Percentiles rank a stretch among this genome's conserved stretches.
Conservation (phyloP, 2,888 invertebrate species). For the Leptothorax acervorum region DNA sequence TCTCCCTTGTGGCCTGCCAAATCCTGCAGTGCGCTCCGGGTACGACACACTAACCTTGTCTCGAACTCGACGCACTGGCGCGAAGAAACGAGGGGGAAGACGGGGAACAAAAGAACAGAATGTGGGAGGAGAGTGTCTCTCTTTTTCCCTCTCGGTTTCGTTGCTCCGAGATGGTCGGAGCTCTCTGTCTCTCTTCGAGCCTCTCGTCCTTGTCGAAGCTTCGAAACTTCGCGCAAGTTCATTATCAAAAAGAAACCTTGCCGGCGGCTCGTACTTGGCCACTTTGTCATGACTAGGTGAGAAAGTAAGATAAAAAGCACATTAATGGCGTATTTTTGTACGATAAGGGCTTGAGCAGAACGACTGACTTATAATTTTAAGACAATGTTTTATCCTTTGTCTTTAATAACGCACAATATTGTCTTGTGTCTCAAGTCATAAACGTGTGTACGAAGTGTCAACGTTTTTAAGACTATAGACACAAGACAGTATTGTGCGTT, state of each 20-base stretch:
- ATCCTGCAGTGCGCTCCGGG: constrained; percentile 68
- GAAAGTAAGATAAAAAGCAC: background rate
- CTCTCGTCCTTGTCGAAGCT: constrained; percentile 54
- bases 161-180: constrained; percentile 60
- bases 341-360: background rate
- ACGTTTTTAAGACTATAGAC: too few relatives aligned
- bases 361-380: too few relatives aligned
- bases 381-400: too few relatives aligned
- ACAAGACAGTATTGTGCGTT: too few relatives aligned
- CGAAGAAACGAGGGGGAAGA: constrained; percentile 18
- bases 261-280: constrained; percentile 56
- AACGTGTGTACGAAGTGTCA: too few relatives aligned
- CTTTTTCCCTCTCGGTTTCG: constrained; percentile 59
- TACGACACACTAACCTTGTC: constrained; percentile 82
- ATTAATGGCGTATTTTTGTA: background rate
- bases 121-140: background rate
- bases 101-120: background rate
- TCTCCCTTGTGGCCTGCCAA: constrained; percentile 60
- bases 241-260: constrained; percentile 72
- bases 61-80: constrained; percentile 70
- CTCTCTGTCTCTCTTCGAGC: constrained; percentile 48
- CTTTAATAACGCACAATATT: too few relatives aligned
- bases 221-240: constrained; percentile 70
- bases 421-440: too few relatives aligned
- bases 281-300: constrained; percentile 51